Base-by-base conservation (phyloP, 1,140 invertebrate species). In the Drosophila lini region DNA sequence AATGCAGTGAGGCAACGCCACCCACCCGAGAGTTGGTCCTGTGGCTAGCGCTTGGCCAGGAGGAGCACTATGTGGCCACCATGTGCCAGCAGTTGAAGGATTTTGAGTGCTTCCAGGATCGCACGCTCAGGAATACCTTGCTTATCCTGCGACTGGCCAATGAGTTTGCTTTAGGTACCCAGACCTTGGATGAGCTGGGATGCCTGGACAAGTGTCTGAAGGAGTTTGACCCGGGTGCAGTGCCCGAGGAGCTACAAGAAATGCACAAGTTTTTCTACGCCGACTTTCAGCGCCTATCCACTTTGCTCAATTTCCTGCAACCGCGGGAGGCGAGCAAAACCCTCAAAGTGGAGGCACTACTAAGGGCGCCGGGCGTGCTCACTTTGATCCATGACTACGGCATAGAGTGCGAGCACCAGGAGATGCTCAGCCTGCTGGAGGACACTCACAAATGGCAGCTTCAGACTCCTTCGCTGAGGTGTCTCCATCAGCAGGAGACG, bases 221-320 rank as follows among this genome's bases (percentile, higher is more conserved):
- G 1, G 59, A 58, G 7, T 91, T 91, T 13, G 59, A 81, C 59
- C 16, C 80, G 0, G 13, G 56, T 15, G 76, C 69, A 2, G 70
- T 61, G 4, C 41, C 85, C 6, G 52, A 52, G 15, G 75, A 91
- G 19, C 55, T 91, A 22, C 67, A 74, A 34, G 62, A 78, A 28
- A 73, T 92, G 5, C 85, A 91, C 28, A 74, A 78, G 15, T 90
- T 90, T 28, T 92, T 92, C 52, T 84, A 84, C 34, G 76, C 78
- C 0, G 91, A 92, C 57, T 92, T 91, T 59, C 81, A 91, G 10
- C 91, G 91, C 3, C 55, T 92, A 8, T n/a, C 52, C 1, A 44
- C 73, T 7, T 22, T 91, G 28, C 58, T 91, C 0, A 74, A 77
- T 13, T 92, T 91, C 41, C 57, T 91, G 1, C 47, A 68, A 1